Evolutionary conservation across 2,888 invertebrate genomes (phyloP).

Genomic region (Dendrolimus pini): DNA sequence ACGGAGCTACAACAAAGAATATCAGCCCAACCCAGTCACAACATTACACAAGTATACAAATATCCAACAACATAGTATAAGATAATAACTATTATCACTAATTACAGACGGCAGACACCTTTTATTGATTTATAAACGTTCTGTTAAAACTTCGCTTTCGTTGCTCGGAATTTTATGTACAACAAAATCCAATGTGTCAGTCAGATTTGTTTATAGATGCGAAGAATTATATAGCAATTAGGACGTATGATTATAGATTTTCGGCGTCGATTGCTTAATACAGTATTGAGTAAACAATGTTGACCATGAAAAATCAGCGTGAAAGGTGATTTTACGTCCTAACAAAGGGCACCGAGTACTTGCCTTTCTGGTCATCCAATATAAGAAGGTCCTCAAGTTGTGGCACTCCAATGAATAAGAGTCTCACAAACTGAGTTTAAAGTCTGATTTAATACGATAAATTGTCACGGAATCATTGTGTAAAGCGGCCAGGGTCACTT

Average conservation of each 20-base stretch:
- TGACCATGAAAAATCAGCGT: constrained; percentile 42
- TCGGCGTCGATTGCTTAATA: too few relatives aligned
- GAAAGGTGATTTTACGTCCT: constrained; percentile 40
- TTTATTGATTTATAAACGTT: background rate
- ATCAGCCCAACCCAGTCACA: constrained; percentile 28
- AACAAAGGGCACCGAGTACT: constrained; percentile 55
- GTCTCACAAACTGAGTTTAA: constrained; percentile 31
- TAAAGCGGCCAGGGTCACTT: constrained; percentile 52
- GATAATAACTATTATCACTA: constrained; percentile 23
- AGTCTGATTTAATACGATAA: constrained; percentile 35
- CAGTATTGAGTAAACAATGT: constrained; percentile 35
- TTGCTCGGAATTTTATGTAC: too few relatives aligned
- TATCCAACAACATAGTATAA: background rate
- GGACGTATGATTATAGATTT: too few relatives aligned
- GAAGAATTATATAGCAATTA: too few relatives aligned
- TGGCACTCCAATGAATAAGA: constrained; percentile 50
- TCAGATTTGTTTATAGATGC: too few relatives aligned
- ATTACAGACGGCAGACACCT: background rate
- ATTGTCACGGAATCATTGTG: constrained; percentile 57
- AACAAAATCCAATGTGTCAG: too few relatives aligned
- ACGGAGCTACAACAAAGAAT: constrained; percentile 64
- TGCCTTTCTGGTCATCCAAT: constrained; percentile 75
- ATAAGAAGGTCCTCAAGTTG: constrained; percentile 54
- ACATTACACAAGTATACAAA: constrained; percentile 2
- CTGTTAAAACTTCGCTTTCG: background rate